Percentiles rank a stretch among this genome's conserved stretches.
phyloP scores from a whole-genome alignment of 2,888 invertebrate genomes.

The Sesia apiformis region DNA sequence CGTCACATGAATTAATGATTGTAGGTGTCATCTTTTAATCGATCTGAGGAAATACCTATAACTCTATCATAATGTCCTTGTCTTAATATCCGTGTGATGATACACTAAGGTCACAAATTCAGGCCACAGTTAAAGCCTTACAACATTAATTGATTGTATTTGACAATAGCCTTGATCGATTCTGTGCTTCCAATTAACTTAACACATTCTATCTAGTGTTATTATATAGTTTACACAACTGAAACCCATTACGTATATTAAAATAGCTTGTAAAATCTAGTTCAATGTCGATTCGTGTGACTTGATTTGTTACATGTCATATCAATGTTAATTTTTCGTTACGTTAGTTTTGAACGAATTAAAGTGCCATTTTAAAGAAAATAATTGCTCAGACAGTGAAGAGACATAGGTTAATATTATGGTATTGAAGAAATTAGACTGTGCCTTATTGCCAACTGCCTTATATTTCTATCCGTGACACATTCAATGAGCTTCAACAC shows the following conservation, averaged over 20 bases:
- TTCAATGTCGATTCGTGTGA: conserved; percentile 2
- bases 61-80: not conserved
- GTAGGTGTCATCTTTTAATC: too few relatives aligned
- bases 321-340: too few relatives aligned
- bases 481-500: too few relatives aligned
- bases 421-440: too few relatives aligned
- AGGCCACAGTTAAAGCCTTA: not conserved
- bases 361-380: too few relatives aligned
- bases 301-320: not conserved
- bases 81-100: not conserved
- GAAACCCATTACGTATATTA: conserved; percentile 8
- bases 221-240: conserved; percentile 5
- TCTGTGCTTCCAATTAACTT: not conserved
- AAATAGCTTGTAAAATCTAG: conserved; percentile 6
- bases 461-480: too few relatives aligned
- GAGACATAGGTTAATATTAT: too few relatives aligned
- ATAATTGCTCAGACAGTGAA: too few relatives aligned
- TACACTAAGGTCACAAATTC: not conserved
- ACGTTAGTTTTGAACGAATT: too few relatives aligned
- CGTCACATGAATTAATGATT: too few relatives aligned
- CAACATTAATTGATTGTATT: not conserved
- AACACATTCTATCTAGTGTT: not conserved
- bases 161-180: conserved; percentile 5
- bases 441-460: too few relatives aligned
- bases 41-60: too few relatives aligned